These are phyloP conservation scores for Drosophila ficusphila DNA, from an alignment of 1,140 invertebrate species.

Conservation along the genomic window DNA sequence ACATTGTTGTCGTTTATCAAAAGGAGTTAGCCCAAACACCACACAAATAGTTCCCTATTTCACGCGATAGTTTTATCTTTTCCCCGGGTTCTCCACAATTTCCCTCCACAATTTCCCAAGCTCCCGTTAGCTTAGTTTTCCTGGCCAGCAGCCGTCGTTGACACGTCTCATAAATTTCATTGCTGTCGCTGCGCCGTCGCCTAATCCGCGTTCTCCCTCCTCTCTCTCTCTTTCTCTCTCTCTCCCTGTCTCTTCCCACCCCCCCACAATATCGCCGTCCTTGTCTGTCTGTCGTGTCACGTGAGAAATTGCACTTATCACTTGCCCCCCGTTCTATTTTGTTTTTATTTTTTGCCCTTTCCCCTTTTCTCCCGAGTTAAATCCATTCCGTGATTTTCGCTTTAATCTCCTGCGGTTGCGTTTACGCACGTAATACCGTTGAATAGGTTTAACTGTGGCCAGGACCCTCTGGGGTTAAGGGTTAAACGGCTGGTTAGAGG, in stretches of 20 bases:
- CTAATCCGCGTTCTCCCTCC: slow-evolving; percentile 54
- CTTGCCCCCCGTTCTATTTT: slow-evolving; percentile 27
- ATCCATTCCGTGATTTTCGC: slow-evolving; percentile 23
- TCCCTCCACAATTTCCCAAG: background rate
- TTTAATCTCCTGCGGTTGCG: slow-evolving; percentile 19
- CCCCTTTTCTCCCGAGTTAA: background rate
- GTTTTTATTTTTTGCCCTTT: background rate
- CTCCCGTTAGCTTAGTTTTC: background rate
- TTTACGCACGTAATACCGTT: slow-evolving; percentile 20
- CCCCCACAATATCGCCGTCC: slow-evolving; percentile 11
- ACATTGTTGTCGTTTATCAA: slow-evolving; percentile 37
- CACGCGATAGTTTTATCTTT: slow-evolving; percentile 9
- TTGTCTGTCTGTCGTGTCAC: slow-evolving; percentile 44
- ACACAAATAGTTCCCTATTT: background rate
- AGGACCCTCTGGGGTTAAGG: background rate
- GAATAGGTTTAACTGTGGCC: background rate
- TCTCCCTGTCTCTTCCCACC: too few relatives aligned
- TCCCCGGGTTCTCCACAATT: background rate
- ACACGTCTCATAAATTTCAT: slow-evolving; percentile 76
- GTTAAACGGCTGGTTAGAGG: background rate
- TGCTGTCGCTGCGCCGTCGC: slow-evolving; percentile 62
- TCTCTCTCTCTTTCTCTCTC: background rate
- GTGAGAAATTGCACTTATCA: slow-evolving; percentile 77
- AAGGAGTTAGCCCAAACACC: slow-evolving; percentile 7
- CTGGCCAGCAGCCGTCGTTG: slow-evolving; percentile 22